These are phyloP conservation scores for Drosophila persimilis DNA, from an alignment of 1,140 invertebrate genomes.

Conservation along the genomic window DNA sequence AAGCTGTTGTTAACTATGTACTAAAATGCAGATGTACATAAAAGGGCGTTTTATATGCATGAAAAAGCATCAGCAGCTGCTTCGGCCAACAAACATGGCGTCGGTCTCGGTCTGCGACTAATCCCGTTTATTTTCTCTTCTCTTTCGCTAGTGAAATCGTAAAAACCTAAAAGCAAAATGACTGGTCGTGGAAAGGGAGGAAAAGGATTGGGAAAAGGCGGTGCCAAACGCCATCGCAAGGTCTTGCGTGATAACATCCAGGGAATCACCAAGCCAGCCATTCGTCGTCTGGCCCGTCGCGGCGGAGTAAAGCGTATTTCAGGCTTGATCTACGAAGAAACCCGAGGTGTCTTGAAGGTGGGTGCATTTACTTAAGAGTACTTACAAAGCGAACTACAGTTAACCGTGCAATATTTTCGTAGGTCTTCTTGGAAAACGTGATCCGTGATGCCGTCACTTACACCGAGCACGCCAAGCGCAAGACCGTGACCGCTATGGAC, in stretches of 20 bases:
- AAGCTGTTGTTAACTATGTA: too few species aligned
- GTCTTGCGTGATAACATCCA: slow-evolving; percentile 89
- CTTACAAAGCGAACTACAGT: slow-evolving; percentile 82
- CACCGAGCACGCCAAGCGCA: slow-evolving; percentile 92
- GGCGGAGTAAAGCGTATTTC: slow-evolving; percentile 91
- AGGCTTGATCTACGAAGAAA: slow-evolving; percentile 90
- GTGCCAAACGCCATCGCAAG: slow-evolving; percentile 88
- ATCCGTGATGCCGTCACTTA: slow-evolving; percentile 93
- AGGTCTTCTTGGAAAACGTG: slow-evolving; percentile 92
- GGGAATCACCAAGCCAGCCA: slow-evolving; percentile 85
- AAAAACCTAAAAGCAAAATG: slow-evolving; percentile 80
- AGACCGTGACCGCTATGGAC: slow-evolving; percentile 94
- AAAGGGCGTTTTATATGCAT: neutral
- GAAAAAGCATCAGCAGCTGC: neutral
- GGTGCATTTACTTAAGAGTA: slow-evolving; percentile 77
- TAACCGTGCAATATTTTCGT: slow-evolving; percentile 74
- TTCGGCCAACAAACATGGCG: slow-evolving; percentile 35
- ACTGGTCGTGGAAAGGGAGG: slow-evolving; percentile 88
- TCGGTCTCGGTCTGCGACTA: slow-evolving; percentile 35
- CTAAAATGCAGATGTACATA: too few species aligned
- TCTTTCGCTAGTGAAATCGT: slow-evolving; percentile 20
- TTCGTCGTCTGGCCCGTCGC: slow-evolving; percentile 86
- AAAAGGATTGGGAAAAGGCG: slow-evolving; percentile 88
- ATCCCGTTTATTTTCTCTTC: slow-evolving; percentile 25
- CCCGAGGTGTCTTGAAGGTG: slow-evolving; percentile 89